Conservation (phyloP, 2,888 invertebrate genomes). For the Erebia aethiops region DNA sequence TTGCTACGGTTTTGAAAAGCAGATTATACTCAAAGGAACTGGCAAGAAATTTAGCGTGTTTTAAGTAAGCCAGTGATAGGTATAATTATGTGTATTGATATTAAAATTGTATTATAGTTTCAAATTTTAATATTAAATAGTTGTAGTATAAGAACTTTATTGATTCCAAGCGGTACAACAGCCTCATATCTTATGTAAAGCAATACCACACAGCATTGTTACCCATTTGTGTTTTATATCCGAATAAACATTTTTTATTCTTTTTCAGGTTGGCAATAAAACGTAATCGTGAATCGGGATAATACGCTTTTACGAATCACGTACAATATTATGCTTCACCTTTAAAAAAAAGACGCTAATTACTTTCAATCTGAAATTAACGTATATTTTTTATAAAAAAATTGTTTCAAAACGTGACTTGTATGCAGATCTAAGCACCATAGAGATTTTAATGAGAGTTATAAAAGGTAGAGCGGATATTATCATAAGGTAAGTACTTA, state of each 20-base stretch:
- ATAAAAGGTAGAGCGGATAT: background rate
- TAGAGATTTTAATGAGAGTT: too few species aligned
- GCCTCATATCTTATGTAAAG: background rate
- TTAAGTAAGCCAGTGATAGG: too few species aligned
- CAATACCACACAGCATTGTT: conserved; percentile 7
- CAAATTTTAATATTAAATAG: too few species aligned
- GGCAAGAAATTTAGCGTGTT: too few species aligned
- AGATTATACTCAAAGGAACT: too few species aligned
- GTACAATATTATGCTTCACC: background rate
- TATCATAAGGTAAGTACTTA: background rate
- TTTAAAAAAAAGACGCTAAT: background rate
- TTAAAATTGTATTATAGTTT: too few species aligned
- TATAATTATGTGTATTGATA: too few species aligned
- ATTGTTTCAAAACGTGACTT: background rate
- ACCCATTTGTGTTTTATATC: conserved; percentile 9
- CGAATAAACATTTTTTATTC: conserved; percentile 1
- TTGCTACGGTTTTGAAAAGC: too few species aligned
- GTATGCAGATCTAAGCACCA: too few species aligned
- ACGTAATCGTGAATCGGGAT: conserved; percentile 4
- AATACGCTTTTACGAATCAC: conserved; percentile 4
- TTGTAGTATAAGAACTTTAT: background rate
- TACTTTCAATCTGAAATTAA: background rate
- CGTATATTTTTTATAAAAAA: background rate
- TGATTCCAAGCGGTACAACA: background rate
- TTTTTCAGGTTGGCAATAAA: conserved; percentile 3